Percentiles rank a stretch among this genome's conserved stretches.
phyloP scores from a whole-genome alignment of 2,113 vertebrate species.

The Elaphurus davidianus region DNA sequence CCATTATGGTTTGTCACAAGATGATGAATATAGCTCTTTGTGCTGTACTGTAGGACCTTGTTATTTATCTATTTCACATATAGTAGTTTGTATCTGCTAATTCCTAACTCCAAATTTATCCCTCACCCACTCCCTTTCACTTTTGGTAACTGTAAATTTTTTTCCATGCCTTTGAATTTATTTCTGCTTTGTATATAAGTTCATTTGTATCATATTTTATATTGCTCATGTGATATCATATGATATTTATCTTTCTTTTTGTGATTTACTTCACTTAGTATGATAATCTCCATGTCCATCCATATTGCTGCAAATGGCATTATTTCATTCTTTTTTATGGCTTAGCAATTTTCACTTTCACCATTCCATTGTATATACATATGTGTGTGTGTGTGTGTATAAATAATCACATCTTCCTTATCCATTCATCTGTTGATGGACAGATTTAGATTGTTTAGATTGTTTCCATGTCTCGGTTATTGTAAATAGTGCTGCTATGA shows the following conservation, averaged over 20 bases:
- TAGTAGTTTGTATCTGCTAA: not conserved
- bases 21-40: not conserved
- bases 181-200: not conserved
- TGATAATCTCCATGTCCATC: not conserved
- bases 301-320: not conserved
- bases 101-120: not conserved
- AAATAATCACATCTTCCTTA: not conserved
- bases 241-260: not conserved
- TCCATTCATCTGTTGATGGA: not conserved
- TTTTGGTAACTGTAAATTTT: not conserved
- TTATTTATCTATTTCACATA: not conserved
- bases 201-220: not conserved
- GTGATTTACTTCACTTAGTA: not conserved
- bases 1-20: not conserved
- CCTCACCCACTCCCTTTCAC: not conserved
- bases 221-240: not conserved
- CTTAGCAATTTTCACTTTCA: not conserved
- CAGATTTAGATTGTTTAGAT: not conserved
- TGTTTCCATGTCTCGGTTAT: not conserved
- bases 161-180: not conserved
- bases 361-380: not conserved
- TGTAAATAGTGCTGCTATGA: not conserved
- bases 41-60: not conserved
- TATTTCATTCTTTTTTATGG: not conserved
- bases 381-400: too few species aligned